Evolutionary conservation across 2,888 invertebrate genomes (phyloP).

Genomic region (Thyatira batis): DNA sequence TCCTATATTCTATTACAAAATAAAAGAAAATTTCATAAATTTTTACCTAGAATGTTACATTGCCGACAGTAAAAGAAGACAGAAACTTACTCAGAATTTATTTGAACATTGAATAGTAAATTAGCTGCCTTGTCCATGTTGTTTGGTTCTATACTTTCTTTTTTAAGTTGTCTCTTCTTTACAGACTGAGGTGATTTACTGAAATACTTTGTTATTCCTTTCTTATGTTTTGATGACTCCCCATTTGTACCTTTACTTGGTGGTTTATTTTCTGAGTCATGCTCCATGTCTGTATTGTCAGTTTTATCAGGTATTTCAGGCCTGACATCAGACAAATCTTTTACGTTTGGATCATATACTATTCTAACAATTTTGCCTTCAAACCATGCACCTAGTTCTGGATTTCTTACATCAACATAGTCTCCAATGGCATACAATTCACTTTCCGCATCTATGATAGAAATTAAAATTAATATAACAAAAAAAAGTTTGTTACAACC

Average conservation of each 20-base stretch:
- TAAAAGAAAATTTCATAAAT: too few relatives aligned
- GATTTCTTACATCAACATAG: constrained; percentile 84
- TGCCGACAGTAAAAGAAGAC: too few relatives aligned
- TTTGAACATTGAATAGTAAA: constrained; percentile 70
- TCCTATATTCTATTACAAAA: too few relatives aligned
- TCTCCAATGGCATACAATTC: constrained; percentile 83
- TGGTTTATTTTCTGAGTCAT: constrained; percentile 52
- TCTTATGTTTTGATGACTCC: constrained; percentile 37
- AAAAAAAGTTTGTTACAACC: too few relatives aligned
- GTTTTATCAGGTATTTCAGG: constrained; percentile 1
- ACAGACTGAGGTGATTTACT: constrained; percentile 37
- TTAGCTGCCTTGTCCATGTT: constrained; percentile 42
- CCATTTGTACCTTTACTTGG: constrained; percentile 28
- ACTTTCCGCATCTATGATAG: constrained; percentile 72
- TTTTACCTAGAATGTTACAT: too few relatives aligned
- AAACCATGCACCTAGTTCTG: constrained; percentile 87
- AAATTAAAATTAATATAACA: too few relatives aligned
- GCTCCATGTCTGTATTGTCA: constrained; percentile 34
- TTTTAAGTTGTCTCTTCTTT: constrained; percentile 32
- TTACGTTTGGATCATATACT: constrained; percentile 54
- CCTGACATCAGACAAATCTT: constrained; percentile 5
- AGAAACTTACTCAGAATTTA: constrained; percentile 60
- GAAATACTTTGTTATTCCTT: constrained; percentile 57
- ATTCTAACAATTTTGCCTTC: constrained; percentile 85
- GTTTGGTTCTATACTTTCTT: constrained; percentile 19